Base-by-base conservation (phyloP, 2,888 invertebrate species). In the Drosophila testacea region DNA sequence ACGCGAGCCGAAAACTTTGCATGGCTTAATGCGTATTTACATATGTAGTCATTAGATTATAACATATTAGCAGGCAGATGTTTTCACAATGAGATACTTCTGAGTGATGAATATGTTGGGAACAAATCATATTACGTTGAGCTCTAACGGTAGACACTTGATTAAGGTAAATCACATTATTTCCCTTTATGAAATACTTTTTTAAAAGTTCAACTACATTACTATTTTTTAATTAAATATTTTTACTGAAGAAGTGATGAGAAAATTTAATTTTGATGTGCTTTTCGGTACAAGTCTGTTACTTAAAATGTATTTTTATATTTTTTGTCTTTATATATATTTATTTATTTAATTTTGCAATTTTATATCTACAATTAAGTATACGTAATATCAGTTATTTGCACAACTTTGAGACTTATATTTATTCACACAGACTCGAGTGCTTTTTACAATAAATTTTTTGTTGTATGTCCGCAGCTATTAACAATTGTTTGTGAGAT, bases 41-140 rank as follows among this genome's bases (percentile, higher is more conserved):
- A 88, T 88, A 83, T 85, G 88, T 83, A 85, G 83, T 77, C 88
- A 77, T 79, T 82, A 82, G 77, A 83, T 83, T 79, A 83, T 82
- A 79, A 84, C 77, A 80, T 88, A 83, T 83, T 79, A 67, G 55
- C 60, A 60, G 48, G 32, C 63, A 46, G 51, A 39, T 42, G 30
- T 38, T 28, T 16, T 38, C n/a, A 39, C 69, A 60, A 22, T 34
- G 11, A 44, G 30, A 46, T 32, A 7, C 11, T 6, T 36, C 41
- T 51, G 54, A 52, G 36, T 66, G 66, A 46, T 69, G 70, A 32
- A 13, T 47, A 55, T 22, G n/a, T 52, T 41, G 52, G 13, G 27
- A 32, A 51, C 22, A 22, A 27, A 22, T n/a, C 28, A 28, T 34
- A 34, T 11, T 22, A 27, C 2, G n/a, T 7, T 27, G 22, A 38